These are phyloP conservation scores for Pseudopodoces humilis DNA, from an alignment of 2,113 vertebrate species.

Conservation along the genomic window DNA sequence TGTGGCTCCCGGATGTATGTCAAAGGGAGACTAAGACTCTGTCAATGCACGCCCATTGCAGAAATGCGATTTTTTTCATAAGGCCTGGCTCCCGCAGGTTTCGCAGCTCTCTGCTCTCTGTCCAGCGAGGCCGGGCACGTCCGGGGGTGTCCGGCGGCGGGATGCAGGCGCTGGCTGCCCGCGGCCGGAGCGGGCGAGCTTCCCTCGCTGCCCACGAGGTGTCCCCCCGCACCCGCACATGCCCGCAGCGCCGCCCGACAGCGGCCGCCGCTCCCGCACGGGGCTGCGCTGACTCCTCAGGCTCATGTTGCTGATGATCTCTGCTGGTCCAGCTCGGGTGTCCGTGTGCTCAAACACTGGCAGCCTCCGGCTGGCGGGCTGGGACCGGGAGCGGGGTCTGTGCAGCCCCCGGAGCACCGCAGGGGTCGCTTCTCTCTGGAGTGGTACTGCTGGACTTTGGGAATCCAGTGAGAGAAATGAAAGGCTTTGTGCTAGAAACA, in stretches of 20 bases:
- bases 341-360: background rate
- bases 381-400: fast-evolving
- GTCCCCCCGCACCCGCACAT: constrained; percentile 8
- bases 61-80: background rate
- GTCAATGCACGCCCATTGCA: fast-evolving
- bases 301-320: fast-evolving
- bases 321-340: fast-evolving
- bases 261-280: fast-evolving
- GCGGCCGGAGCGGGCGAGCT: background rate
- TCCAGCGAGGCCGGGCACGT: background rate
- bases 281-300: fast-evolving
- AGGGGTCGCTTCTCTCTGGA: fast-evolving
- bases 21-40: background rate
- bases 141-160: fast-evolving
- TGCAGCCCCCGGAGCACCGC: fast-evolving
- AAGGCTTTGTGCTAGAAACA: background rate
- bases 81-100: fast-evolving
- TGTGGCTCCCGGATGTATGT: fast-evolving
- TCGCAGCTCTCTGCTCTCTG: fast-evolving
- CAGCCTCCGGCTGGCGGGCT: fast-evolving
- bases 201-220: constrained; percentile 47
- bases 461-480: background rate
- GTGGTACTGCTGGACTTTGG: background rate
- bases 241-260: background rate
- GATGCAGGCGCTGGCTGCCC: too few species aligned